Evolutionary conservation across 92 coral and sea anemone genomes (phyloP).

Genomic region (Meandrina meandrites): DNA sequence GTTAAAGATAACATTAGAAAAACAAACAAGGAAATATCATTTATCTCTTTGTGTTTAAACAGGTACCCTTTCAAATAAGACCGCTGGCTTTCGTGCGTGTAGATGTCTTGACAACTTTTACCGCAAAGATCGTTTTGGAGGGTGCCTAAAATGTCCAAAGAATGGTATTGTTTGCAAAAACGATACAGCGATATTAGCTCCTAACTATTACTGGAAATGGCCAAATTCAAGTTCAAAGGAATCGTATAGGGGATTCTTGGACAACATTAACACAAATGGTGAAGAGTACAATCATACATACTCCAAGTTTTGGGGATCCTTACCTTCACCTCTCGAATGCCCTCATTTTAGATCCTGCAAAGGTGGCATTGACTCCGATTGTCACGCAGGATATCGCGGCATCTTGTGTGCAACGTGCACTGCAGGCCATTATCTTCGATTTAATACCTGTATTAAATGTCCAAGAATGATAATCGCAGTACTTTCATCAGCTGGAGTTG

Average conservation of each 20-base stretch:
- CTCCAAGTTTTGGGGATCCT: conserved; percentile 19
- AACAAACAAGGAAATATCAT: too few relatives aligned
- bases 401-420: neutral
- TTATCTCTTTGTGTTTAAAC: too few relatives aligned
- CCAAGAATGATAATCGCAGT: neutral
- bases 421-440: neutral
- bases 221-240: neutral
- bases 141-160: neutral
- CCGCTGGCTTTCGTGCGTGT: conserved; percentile 37
- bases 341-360: neutral
- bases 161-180: conserved; percentile 25
- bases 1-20: too few relatives aligned
- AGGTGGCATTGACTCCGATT: conserved; percentile 11
- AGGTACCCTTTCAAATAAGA: neutral
- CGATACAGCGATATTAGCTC: conserved; percentile 35
- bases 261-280: conserved; percentile 2
- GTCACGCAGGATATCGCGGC: conserved; percentile 9
- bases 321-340: conserved; percentile 43
- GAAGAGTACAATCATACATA: neutral
- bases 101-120: neutral
- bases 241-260: conserved; percentile 8
- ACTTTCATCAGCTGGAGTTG: conserved; percentile 20
- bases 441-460: conserved; percentile 45
- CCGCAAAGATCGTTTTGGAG: neutral
- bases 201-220: conserved; percentile 50